These are phyloP conservation scores for Esox lucius DNA, from an alignment of 2,797 vertebrate genomes.

Conservation along the genomic window DNA sequence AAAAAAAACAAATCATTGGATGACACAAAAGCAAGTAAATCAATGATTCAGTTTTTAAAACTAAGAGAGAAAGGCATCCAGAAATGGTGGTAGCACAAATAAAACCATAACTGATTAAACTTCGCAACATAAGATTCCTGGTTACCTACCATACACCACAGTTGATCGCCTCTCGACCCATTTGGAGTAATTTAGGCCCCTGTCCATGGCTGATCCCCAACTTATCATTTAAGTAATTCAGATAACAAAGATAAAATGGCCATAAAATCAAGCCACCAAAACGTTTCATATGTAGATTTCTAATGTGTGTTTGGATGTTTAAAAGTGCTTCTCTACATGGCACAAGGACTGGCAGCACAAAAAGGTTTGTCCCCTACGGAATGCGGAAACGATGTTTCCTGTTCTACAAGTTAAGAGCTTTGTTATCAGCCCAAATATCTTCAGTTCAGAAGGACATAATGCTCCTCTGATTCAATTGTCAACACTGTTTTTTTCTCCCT, in stretches of 20 bases:
- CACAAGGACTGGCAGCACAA: conserved; percentile 16
- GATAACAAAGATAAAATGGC: neutral
- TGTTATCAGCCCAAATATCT: conserved; percentile 50
- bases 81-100: neutral
- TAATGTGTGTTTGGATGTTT: conserved; percentile 9
- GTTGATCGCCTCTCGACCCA: conserved; percentile 74
- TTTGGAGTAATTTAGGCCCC: conserved; percentile 53
- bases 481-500: conserved; percentile 32
- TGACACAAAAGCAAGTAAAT: neutral
- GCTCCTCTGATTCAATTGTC: conserved; percentile 51
- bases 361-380: conserved; percentile 52
- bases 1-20: neutral
- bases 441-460: conserved; percentile 35
- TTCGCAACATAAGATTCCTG: neutral
- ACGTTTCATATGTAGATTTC: neutral
- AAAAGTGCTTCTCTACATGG: conserved; percentile 6
- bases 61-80: neutral
- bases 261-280: neutral
- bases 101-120: neutral
- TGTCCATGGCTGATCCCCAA: conserved; percentile 55
- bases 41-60: neutral
- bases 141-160: conserved; percentile 77
- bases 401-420: conserved; percentile 52
- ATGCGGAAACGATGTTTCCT: conserved; percentile 78
- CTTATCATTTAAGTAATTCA: conserved; percentile 8